These are phyloP conservation scores for Malacosoma neustria DNA, from an alignment of 2,888 invertebrate species.

Conservation along the genomic window DNA sequence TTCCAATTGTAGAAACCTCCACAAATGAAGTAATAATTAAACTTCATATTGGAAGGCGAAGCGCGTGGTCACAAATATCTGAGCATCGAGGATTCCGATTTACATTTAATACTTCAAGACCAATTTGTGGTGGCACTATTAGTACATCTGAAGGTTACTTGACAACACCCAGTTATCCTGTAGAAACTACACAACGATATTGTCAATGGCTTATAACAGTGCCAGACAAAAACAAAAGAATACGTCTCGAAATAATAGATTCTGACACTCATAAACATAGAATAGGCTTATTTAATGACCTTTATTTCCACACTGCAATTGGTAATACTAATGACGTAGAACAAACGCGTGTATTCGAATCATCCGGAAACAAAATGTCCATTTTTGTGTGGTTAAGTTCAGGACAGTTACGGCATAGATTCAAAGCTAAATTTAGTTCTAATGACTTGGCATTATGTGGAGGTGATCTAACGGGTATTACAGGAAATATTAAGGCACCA, in stretches of 20 bases:
- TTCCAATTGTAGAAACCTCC: slow-evolving; percentile 32
- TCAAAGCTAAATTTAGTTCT: slow-evolving; percentile 81
- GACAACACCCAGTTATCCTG: slow-evolving; percentile 82
- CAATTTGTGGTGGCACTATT: slow-evolving; percentile 80
- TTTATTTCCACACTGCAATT: slow-evolving; percentile 44
- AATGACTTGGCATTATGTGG: slow-evolving; percentile 66
- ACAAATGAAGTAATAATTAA: slow-evolving; percentile 43
- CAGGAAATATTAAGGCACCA: slow-evolving; percentile 39
- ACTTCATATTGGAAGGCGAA: slow-evolving; percentile 39
- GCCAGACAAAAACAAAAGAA: slow-evolving; percentile 48
- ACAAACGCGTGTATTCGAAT: slow-evolving; percentile 51
- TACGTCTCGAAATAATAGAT: slow-evolving; percentile 69
- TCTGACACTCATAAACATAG: slow-evolving; percentile 41
- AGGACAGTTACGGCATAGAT: slow-evolving; percentile 74
- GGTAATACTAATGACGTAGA: slow-evolving; percentile 21
- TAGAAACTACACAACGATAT: slow-evolving; percentile 35
- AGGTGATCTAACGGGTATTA: slow-evolving; percentile 31
- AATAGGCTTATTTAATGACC: slow-evolving; percentile 73
- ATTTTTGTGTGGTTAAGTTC: slow-evolving; percentile 75
- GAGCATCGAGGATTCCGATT: slow-evolving; percentile 75
- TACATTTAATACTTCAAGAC: slow-evolving; percentile 71
- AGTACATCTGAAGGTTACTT: slow-evolving; percentile 79
- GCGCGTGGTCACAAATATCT: slow-evolving; percentile 33
- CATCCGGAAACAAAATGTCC: slow-evolving; percentile 78
- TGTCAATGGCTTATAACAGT: slow-evolving; percentile 50